Evolutionary conservation across 2,113 vertebrate genomes (phyloP), one percentile per base, ranked within the genome.

Genomic region (Macheiramphus alcinus): DNA sequence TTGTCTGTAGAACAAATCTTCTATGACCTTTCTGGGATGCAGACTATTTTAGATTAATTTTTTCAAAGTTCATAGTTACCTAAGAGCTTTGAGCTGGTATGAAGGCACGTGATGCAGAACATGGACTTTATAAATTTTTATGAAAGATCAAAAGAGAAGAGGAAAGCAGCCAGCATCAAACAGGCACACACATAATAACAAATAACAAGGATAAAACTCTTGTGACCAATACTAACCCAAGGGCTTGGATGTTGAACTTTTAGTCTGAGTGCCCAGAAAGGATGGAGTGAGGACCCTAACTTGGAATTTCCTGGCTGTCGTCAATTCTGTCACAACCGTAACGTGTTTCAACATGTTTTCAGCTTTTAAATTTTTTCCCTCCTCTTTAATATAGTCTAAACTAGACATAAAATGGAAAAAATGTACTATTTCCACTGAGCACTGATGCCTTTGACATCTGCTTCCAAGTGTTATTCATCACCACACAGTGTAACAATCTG

Each of bases 391-490:
- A 93, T 88, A 96, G 70, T 90, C 93, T 97, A 89, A 96, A 95
- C 90, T 91, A 97, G 95, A 97, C 96, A 96, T 96, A 97, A 97
- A 98, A 97, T 98, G 97, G 96, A 97, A 98, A 98, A 97, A 97
- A 96, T 94, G 96, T 94, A 97, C 72, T 94, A 88, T 97, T 98
- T 98, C 95, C 96, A 97, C 93, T 91, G 93, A 97, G 93, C 65
- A 85, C 88, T 97, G 95, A 96, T 96, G 96, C 94, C 86, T 98
- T 96, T 97, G 98, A 97, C 95, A 97, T 97, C 96, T 97, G 95
- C 94, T 98, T 97, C 97, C 98, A 98, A 98, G 97, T 93, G 94
- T 98, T 98, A 98, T 97, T 98, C 98, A 98, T 98, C 94, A 94
- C 92, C 88, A 70, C 85, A 32, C 73, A 95, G 97, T 27, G 83